Evolutionary conservation across 2,113 vertebrate species (phyloP).

Genomic region (Lampris incognitus): DNA sequence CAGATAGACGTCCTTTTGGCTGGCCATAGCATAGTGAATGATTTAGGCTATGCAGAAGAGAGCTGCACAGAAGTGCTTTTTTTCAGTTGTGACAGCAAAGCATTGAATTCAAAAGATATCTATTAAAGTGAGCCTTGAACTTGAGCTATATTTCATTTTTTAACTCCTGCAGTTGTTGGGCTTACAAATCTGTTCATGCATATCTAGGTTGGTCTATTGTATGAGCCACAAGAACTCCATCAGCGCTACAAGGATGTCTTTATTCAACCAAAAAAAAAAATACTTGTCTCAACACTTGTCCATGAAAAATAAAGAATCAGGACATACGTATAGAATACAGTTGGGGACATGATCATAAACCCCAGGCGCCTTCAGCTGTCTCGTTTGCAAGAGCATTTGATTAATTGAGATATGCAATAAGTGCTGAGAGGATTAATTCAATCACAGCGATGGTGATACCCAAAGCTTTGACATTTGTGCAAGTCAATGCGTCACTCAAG

Average conservation of each 20-base stretch:
- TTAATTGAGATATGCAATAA: conserved; percentile 60
- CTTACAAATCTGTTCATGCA: conserved; percentile 9
- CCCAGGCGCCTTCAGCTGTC: conserved; percentile 12
- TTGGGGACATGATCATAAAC: neutral
- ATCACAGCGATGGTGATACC: conserved; percentile 31
- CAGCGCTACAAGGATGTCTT: conserved; percentile 24
- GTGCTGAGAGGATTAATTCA: conserved; percentile 40
- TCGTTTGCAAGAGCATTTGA: conserved; percentile 42
- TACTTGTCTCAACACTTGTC: too few relatives aligned
- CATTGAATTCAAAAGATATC: conserved; percentile 3
- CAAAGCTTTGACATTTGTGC: conserved; percentile 44
- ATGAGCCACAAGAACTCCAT: conserved; percentile 34
- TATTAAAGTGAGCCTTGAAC: conserved; percentile 12
- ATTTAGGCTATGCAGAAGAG: conserved; percentile 17
- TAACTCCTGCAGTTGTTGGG: neutral
- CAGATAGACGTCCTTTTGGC: neutral
- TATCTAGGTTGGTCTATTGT: conserved; percentile 34
- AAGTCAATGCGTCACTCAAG: conserved; percentile 32
- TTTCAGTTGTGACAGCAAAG: conserved; percentile 49
- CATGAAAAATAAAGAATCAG: conserved; percentile 29
- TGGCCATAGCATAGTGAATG: neutral
- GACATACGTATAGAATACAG: conserved; percentile 11
- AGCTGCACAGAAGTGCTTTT: conserved; percentile 2
- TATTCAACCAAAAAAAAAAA: conserved; percentile 5
- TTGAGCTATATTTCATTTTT: neutral